Conservation (phyloP, 2,888 invertebrate genomes). For the Plusia festucae region DNA sequence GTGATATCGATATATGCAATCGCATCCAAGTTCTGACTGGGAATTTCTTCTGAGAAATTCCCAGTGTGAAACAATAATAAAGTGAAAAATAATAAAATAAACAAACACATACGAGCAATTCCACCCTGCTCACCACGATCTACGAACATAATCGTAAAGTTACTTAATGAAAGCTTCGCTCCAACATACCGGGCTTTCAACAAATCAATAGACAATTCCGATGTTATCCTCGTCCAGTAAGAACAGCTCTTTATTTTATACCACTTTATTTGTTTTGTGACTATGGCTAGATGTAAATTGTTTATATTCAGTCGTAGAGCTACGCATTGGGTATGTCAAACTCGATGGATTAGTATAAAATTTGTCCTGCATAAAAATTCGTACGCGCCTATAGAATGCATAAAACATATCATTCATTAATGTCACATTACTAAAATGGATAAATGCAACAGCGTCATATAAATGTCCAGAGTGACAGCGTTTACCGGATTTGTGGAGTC, state of each 20-base stretch:
- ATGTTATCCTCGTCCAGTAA: slow-evolving; percentile 43
- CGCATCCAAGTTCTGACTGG: no score
- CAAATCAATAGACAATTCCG: slow-evolving; percentile 45
- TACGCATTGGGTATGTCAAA: slow-evolving; percentile 36
- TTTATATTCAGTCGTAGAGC: slow-evolving; percentile 30
- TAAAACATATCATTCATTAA: slow-evolving; percentile 70
- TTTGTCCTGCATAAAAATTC: slow-evolving; percentile 54
- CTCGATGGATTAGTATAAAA: slow-evolving; percentile 46
- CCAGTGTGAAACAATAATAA: slow-evolving; percentile 1
- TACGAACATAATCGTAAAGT: slow-evolving; percentile 45
- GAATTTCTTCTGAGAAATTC: no score
- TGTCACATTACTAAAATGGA: slow-evolving; percentile 74
- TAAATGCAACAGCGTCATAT: slow-evolving; percentile 69
- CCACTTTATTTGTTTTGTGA: slow-evolving; percentile 41
- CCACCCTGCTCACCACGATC: slow-evolving; percentile 25
- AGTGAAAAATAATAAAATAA: slow-evolving; percentile 1
- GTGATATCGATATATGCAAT: neutral
- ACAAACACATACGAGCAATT: slow-evolving; percentile 24
- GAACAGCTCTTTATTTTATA: slow-evolving; percentile 32
- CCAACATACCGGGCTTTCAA: slow-evolving; percentile 34
- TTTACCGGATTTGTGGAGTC: slow-evolving; percentile 67
- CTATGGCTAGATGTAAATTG: slow-evolving; percentile 30
- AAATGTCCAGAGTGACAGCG: slow-evolving; percentile 60
- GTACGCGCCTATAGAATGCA: slow-evolving; percentile 64
- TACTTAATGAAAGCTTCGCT: slow-evolving; percentile 35